Conservation (phyloP, 2,888 invertebrate species). For the Drosophila borealis region DNA sequence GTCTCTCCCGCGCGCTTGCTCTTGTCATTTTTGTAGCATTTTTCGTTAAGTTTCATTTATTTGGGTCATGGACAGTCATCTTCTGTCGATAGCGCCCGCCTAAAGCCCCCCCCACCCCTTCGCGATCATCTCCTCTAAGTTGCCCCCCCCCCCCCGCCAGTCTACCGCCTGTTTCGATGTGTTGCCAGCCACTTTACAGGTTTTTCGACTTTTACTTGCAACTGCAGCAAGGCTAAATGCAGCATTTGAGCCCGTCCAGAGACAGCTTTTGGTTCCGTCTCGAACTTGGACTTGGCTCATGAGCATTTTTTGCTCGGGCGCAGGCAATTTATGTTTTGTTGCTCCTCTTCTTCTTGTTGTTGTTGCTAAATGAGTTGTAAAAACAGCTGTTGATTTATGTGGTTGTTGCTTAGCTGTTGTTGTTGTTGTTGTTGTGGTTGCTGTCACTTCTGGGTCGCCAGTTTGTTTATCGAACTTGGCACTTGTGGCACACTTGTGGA, state of each 20-base stretch:
- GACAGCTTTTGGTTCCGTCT: slow-evolving; percentile 40
- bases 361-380: slow-evolving; percentile 54
- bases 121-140: background rate
- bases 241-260: slow-evolving; percentile 27
- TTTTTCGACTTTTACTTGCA: slow-evolving; percentile 78
- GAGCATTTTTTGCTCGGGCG: slow-evolving; percentile 32
- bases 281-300: slow-evolving; percentile 43
- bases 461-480: slow-evolving; percentile 61
- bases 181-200: slow-evolving; percentile 48
- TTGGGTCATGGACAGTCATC: slow-evolving; percentile 77
- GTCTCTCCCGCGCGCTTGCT: slow-evolving; percentile 1
- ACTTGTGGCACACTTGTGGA: slow-evolving; percentile 66
- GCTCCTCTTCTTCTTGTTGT: slow-evolving; percentile 6
- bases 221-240: slow-evolving; percentile 55
- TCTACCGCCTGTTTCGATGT: background rate
- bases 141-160: background rate
- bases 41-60: slow-evolving; percentile 66
- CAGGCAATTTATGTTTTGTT: slow-evolving; percentile 33
- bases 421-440: slow-evolving; percentile 14
- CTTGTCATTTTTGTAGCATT: slow-evolving; percentile 59
- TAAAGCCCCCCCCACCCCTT: background rate
- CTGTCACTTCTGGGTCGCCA: slow-evolving; percentile 36
- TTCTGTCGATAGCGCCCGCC: slow-evolving; percentile 28
- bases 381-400: slow-evolving; percentile 60
- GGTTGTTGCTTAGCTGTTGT: slow-evolving; percentile 9